Evolutionary conservation across 2,888 invertebrate species (phyloP).

Genomic region (Drosophila ezoana): DNA sequence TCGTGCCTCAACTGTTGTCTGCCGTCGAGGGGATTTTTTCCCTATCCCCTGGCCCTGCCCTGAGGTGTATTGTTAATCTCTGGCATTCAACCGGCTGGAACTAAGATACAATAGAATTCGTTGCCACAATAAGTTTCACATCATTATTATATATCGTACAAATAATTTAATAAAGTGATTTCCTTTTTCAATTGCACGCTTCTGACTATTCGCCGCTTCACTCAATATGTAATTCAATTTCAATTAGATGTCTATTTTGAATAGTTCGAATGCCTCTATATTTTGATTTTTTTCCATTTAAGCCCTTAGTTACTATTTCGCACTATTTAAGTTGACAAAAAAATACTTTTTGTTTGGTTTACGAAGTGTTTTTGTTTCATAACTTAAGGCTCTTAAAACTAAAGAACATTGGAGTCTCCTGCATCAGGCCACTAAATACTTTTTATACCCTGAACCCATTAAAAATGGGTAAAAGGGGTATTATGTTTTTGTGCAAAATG

Average conservation of each 20-base stretch:
- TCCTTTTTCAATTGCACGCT: constrained; percentile 16
- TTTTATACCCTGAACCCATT: no score
- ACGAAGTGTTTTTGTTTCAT: no score
- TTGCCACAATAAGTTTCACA: constrained; percentile 49
- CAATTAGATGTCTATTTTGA: constrained; percentile 1
- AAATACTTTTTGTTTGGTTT: no score
- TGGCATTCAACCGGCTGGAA: constrained; percentile 46
- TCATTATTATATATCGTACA: constrained; percentile 26
- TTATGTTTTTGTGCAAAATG: no score
- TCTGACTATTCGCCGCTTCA: not conserved
- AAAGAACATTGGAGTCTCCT: no score
- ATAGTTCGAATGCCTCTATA: not conserved
- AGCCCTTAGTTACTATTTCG: no score
- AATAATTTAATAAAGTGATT: constrained; percentile 41
- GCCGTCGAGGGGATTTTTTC: constrained; percentile 25
- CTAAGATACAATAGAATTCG: constrained; percentile 47
- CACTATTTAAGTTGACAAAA: no score
- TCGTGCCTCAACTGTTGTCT: constrained; percentile 43
- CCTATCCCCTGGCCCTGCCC: constrained; percentile 25
- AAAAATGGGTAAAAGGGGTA: no score
- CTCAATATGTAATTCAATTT: not conserved
- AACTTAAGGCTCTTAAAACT: no score
- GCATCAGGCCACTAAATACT: no score
- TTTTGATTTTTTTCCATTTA: not conserved
- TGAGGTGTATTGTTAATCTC: constrained; percentile 46